phyloP scores from a whole-genome alignment of 1,140 invertebrate genomes.

The Cydia pomonella region DNA sequence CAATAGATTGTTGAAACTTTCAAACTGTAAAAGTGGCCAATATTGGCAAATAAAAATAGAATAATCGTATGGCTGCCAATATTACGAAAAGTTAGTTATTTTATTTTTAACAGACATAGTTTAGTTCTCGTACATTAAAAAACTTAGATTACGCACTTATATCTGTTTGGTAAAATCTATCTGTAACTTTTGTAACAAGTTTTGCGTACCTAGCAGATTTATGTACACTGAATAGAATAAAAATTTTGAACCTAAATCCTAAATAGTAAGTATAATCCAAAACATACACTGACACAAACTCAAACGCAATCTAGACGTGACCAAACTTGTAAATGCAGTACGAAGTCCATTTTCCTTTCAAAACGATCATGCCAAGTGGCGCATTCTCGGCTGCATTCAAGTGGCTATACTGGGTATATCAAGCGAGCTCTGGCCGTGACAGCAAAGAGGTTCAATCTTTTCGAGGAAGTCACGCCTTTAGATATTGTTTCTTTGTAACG shows the following conservation, averaged over 20 bases:
- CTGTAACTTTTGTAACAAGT: background rate
- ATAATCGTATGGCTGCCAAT: too few relatives aligned
- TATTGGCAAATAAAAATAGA: too few relatives aligned
- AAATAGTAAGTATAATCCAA: constrained; percentile 3
- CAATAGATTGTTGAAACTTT: too few relatives aligned
- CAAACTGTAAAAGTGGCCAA: too few relatives aligned
- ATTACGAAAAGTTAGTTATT: too few relatives aligned
- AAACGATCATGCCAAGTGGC: constrained; percentile 9
- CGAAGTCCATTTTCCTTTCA: constrained; percentile 25
- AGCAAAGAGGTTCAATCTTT: constrained; percentile 29
- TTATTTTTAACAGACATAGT: too few relatives aligned
- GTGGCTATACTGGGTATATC: constrained; percentile 10
- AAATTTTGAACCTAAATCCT: background rate
- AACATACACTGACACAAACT: background rate
- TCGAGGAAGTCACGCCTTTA: background rate
- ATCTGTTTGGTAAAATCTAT: background rate
- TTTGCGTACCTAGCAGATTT: background rate
- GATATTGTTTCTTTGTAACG: constrained; percentile 15
- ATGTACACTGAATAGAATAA: background rate
- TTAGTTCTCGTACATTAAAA: too few relatives aligned
- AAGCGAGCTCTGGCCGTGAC: constrained; percentile 10
- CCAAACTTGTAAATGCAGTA: background rate
- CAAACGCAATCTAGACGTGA: constrained; percentile 9
- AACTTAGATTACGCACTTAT: too few relatives aligned
- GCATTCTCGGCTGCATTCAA: constrained; percentile 11